A percentile compares a stretch with the other conserved stretches of the same genome.
These are phyloP conservation scores for Megaptera novaeangliae DNA, from an alignment of 2,113 vertebrate genomes.

Conservation along the genomic window DNA sequence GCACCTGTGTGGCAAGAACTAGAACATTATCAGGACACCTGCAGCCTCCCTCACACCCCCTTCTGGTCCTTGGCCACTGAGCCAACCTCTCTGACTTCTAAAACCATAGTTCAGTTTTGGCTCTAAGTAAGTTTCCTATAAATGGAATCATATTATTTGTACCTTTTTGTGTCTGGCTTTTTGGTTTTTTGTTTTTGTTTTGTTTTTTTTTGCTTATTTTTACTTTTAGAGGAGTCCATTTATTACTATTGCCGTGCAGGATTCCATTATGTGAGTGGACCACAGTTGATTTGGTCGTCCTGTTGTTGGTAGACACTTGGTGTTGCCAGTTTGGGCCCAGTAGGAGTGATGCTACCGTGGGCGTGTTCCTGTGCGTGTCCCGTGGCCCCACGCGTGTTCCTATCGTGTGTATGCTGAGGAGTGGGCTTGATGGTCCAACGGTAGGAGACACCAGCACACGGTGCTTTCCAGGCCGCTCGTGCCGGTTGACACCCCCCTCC, in stretches of 20 bases:
- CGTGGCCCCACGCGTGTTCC: accelerated
- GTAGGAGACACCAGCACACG: background rate
- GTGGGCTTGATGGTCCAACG: background rate
- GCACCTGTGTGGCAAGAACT: background rate
- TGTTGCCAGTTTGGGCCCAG: background rate
- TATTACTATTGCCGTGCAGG: no score
- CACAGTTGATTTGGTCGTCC: accelerated
- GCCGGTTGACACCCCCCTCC: no score
- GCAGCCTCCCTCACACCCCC: no score
- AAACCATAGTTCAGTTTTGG: no score
- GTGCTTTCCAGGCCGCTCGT: no score
- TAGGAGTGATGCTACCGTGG: background rate
- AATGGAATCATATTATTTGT: background rate
- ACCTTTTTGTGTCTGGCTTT: background rate
- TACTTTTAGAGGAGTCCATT: background rate
- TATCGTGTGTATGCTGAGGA: accelerated
- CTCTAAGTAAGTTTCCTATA: background rate
- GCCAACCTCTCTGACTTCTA: no score
- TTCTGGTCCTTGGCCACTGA: background rate
- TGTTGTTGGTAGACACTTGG: background rate
- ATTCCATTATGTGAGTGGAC: accelerated
- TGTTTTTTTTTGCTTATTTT: background rate
- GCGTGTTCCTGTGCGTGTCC: background rate
- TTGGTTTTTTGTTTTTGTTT: no score
- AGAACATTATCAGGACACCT: background rate